Percentiles rank a stretch among this genome's conserved stretches.
These are phyloP conservation scores for Anthophora plumipes DNA, from an alignment of 2,888 invertebrate species.

Conservation along the genomic window DNA sequence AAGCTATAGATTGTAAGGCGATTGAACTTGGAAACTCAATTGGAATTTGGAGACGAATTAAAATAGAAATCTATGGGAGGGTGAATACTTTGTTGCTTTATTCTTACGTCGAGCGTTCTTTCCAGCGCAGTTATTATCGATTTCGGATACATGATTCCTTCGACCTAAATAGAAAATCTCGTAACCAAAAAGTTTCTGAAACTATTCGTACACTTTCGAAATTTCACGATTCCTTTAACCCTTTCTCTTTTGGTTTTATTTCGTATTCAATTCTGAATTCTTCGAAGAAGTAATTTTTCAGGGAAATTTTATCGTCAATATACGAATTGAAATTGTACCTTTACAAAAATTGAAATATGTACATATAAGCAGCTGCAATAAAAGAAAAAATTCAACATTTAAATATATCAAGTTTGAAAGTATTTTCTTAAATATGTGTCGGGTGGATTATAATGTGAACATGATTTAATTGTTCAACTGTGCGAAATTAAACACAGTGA, in stretches of 20 bases:
- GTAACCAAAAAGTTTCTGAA: slow-evolving; percentile 15
- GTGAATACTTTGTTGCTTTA: slow-evolving; percentile 41
- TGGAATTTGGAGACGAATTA: slow-evolving; percentile 19
- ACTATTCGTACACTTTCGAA: slow-evolving; percentile 12
- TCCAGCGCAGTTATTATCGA: slow-evolving; percentile 39
- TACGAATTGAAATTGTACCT: too few relatives aligned
- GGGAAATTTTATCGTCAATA: too few relatives aligned
- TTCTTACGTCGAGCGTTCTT: slow-evolving; percentile 21
- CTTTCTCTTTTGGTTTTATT: not conserved
- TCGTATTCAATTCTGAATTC: not conserved
- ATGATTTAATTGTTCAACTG: too few relatives aligned
- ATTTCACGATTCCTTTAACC: slow-evolving; percentile 16
- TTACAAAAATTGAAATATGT: too few relatives aligned
- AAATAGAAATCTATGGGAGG: slow-evolving; percentile 28
- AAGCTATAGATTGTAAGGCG: slow-evolving; percentile 31
- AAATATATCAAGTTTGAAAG: too few relatives aligned
- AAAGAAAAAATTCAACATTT: too few relatives aligned
- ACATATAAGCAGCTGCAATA: too few relatives aligned
- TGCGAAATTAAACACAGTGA: too few relatives aligned
- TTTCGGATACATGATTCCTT: slow-evolving; percentile 48
- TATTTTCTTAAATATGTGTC: too few relatives aligned
- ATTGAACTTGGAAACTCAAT: slow-evolving; percentile 30
- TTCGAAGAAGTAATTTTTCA: too few relatives aligned
- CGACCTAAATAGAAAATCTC: slow-evolving; percentile 34
- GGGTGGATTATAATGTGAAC: too few relatives aligned